Conservation (phyloP, 2,113 vertebrate genomes). For the Hydrolagus affinis region DNA sequence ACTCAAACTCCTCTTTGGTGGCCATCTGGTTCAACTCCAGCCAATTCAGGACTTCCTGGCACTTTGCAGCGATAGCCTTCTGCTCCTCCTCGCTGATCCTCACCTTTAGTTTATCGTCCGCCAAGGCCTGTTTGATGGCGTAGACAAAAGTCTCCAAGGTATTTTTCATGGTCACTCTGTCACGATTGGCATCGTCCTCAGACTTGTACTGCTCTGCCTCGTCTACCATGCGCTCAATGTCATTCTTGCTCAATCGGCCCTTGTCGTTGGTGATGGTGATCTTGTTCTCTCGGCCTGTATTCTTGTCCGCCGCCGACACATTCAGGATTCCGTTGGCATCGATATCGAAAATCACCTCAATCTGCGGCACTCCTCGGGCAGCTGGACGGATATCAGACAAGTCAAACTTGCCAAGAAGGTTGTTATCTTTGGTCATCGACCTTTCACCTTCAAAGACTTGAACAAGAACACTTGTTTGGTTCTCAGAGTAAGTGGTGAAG, state of each 20-base stretch:
- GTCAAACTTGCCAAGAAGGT: constrained; percentile 64
- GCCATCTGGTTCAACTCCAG: constrained; percentile 70
- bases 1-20: constrained; percentile 67
- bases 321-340: constrained; percentile 72
- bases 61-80: constrained; percentile 63
- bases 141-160: constrained; percentile 65
- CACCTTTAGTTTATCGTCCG: constrained; percentile 67
- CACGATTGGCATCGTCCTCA: constrained; percentile 62
- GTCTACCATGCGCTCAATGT: constrained; percentile 71
- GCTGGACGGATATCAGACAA: constrained; percentile 65
- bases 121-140: constrained; percentile 65
- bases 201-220: constrained; percentile 70
- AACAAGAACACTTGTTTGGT: constrained; percentile 12
- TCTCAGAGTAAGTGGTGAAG: constrained; percentile 13
- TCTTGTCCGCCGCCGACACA: constrained; percentile 64
- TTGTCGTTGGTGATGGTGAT: constrained; percentile 75
- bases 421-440: constrained; percentile 69
- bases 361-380: constrained; percentile 64
- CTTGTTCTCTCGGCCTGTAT: constrained; percentile 70
- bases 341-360: constrained; percentile 68
- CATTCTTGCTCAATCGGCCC: constrained; percentile 67
- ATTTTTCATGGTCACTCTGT: constrained; percentile 63
- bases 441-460: constrained; percentile 64
- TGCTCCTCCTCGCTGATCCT: constrained; percentile 69
- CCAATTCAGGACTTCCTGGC: constrained; percentile 63